Percentiles rank a stretch among this genome's conserved stretches.
Conservation (phyloP, 2,113 vertebrate genomes). For the Anser brachyrhynchus region DNA sequence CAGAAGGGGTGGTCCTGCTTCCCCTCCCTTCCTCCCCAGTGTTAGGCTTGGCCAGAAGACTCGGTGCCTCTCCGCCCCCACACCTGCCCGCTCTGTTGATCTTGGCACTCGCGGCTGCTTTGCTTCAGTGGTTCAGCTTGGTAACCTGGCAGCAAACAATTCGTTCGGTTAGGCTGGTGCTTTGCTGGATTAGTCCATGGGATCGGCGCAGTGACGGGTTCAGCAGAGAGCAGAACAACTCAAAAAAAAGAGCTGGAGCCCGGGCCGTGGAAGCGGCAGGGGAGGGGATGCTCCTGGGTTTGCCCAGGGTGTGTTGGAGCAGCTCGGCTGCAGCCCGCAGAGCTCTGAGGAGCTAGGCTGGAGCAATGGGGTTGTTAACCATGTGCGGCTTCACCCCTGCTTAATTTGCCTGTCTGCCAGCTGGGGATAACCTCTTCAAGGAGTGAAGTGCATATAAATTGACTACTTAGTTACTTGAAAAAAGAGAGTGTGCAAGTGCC, state of each 20-base stretch:
- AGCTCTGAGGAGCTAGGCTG: neutral
- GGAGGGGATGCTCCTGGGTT: neutral
- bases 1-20: neutral
- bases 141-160: neutral
- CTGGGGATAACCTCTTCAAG: neutral
- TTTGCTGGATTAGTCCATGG: neutral
- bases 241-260: neutral
- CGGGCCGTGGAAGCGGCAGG: neutral
- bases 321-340: neutral
- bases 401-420: neutral
- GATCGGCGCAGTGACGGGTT: neutral
- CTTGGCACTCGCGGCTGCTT: neutral
- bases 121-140: neutral
- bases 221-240: neutral
- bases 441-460: neutral
- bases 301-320: neutral
- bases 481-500: neutral
- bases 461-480: neutral
- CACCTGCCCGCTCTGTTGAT: neutral
- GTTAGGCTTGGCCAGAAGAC: neutral
- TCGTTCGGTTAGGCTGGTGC: rapidly evolving
- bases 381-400: neutral
- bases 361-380: neutral
- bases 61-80: neutral
- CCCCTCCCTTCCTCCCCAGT: neutral